Evolutionary conservation across 2,888 invertebrate genomes (phyloP).

Genomic region (Leptinotarsa peninsularis): DNA sequence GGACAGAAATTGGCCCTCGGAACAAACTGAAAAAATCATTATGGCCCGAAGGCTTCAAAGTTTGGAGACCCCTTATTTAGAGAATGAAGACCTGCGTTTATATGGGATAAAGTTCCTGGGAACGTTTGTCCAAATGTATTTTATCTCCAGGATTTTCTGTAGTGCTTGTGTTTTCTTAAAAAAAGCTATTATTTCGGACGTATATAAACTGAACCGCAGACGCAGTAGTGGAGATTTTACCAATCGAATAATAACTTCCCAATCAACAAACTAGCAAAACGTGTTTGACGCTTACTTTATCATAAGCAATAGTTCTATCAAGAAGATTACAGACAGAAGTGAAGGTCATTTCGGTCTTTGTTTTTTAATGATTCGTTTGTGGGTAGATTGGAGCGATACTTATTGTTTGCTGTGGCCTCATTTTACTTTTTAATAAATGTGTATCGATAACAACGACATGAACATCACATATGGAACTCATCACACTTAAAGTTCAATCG

Average conservation of each 20-base stretch:
- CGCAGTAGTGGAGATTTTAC: background rate
- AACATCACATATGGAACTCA: constrained; percentile 12
- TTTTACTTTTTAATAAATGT: constrained; percentile 11
- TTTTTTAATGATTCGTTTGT: constrained; percentile 7
- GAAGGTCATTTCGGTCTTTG: constrained; percentile 8
- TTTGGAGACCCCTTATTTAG: too few species aligned
- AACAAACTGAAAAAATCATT: too few species aligned
- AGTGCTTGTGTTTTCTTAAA: too few species aligned
- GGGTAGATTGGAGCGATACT: constrained; percentile 1
- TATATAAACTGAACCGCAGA: background rate
- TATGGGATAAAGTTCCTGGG: too few species aligned
- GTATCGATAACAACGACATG: constrained; percentile 4
- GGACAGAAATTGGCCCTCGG: too few species aligned
- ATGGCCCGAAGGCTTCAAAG: too few species aligned
- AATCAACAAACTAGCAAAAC: background rate
- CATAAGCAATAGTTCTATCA: background rate
- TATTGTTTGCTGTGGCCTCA: constrained; percentile 9
- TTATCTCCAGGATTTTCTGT: too few species aligned
- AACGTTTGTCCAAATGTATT: too few species aligned
- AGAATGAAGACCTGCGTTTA: too few species aligned
- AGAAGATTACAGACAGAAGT: background rate
- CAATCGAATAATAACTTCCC: background rate
- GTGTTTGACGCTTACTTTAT: background rate
- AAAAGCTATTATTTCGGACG: too few species aligned
- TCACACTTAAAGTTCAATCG: constrained; percentile 14